Evolutionary conservation across 2,113 vertebrate genomes (phyloP), one percentile per base, ranked within the genome.

Genomic region (Ictalurus punctatus): DNA sequence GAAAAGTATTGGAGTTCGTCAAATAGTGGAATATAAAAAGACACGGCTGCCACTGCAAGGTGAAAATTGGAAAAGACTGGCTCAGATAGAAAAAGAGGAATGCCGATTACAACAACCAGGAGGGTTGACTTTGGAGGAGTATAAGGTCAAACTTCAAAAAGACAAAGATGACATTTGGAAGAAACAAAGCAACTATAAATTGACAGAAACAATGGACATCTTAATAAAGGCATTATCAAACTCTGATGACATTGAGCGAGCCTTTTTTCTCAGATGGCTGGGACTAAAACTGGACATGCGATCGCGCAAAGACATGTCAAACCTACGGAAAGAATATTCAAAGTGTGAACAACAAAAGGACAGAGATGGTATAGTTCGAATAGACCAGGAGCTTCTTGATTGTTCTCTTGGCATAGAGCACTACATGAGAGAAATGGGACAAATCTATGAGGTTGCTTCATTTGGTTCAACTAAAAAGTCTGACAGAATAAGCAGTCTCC

Each of bases 351-450:
- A 88, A 25, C 27, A 88, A 21, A 56, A 56, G 25, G 76, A 92
- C 0, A n/a, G 0, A 0, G 12, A 89, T 13, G 5, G 1, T 0
- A 80, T 92, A 10, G 65, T 87, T 25, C 17, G 86, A 23, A 44
- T 95, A 27, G 93, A 94, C 61, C 87, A 93, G 54, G 19, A 85
- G 1, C 83, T 95, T 69, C 13, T 93, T n/a, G 92, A 93, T 0
- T 91, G 90, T n/a, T 94, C 93, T 23, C 91, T 95, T 78, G 94
- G 94, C 79, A 61, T 93, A 4, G 94, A 95, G 69, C 94, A 95
- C 87, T 95, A 94, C 88, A 90, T 95, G 88, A 91, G 94, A 87
- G 93, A 95, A 83, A 91, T 92, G 87, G 93, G 92, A 40, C 90
- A 94, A 63, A 91, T 95, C 87, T 95, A 95, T 59, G 93, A 95